Conservation (phyloP, 2,888 invertebrate genomes). For the Synanthedon myopaeformis region DNA sequence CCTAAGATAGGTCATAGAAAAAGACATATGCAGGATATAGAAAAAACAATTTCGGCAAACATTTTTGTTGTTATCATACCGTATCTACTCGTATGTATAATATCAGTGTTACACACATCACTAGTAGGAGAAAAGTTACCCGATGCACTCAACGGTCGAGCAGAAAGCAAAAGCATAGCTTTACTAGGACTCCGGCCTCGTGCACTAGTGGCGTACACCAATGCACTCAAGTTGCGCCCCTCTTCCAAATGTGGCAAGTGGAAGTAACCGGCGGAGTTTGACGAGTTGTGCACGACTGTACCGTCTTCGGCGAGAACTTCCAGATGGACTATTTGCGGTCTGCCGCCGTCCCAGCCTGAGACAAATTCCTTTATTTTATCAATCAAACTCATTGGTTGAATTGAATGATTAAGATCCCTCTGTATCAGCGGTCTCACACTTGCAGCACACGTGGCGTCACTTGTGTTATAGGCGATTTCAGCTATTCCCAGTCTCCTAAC, state of each 20-base stretch:
- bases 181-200: constrained; percentile 30
- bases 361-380: not conserved
- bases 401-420: too few relatives aligned
- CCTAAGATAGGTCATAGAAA: too few relatives aligned
- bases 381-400: too few relatives aligned
- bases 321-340: constrained; percentile 35
- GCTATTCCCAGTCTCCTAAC: too few relatives aligned
- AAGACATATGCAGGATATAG: too few relatives aligned
- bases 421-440: too few relatives aligned
- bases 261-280: constrained; percentile 35
- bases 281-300: constrained; percentile 22
- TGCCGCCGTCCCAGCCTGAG: constrained; percentile 49
- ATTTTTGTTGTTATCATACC: too few relatives aligned
- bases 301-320: constrained; percentile 27
- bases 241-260: constrained; percentile 23
- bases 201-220: constrained; percentile 31
- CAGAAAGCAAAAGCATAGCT: constrained; percentile 22
- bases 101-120: not conserved
- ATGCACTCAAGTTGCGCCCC: constrained; percentile 30
- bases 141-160: constrained; percentile 24
- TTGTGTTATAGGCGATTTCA: too few relatives aligned
- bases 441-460: too few relatives aligned
- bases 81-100: not conserved
- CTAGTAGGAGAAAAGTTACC: constrained; percentile 14
- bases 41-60: too few relatives aligned